Evolutionary conservation across 2,888 invertebrate genomes (phyloP).

Genomic region (Agapostemon virescens): DNA sequence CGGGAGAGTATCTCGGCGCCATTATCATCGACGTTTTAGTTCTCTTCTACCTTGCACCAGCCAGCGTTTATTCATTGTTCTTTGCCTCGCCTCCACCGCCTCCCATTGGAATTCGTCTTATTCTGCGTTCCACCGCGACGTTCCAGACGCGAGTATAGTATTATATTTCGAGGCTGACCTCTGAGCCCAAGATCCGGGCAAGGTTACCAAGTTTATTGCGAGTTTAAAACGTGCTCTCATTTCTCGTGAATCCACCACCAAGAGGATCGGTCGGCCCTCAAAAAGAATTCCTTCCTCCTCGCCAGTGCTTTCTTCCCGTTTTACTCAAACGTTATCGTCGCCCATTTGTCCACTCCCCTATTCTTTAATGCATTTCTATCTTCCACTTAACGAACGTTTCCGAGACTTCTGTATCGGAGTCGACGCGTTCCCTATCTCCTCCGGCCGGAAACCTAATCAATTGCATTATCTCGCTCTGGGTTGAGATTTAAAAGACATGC

Average conservation of each 20-base stretch:
- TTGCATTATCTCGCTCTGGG: not conserved
- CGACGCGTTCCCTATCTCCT: not conserved
- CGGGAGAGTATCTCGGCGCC: constrained; percentile 55
- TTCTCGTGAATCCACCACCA: constrained; percentile 57
- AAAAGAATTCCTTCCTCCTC: constrained; percentile 33
- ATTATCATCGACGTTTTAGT: constrained; percentile 64
- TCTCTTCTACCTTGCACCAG: constrained; percentile 23
- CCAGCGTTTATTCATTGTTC: constrained; percentile 18
- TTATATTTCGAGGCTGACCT: constrained; percentile 68
- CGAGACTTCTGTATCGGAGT: not conserved
- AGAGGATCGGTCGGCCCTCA: constrained; percentile 22
- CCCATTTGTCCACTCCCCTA: constrained; percentile 29
- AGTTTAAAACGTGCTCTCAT: constrained; percentile 70
- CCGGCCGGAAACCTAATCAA: not conserved
- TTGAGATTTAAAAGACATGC: not conserved
- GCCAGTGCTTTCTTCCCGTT: constrained; percentile 20
- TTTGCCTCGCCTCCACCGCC: constrained; percentile 7
- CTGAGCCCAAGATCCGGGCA: constrained; percentile 63
- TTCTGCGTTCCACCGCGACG: constrained; percentile 22
- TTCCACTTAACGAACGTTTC: not conserved
- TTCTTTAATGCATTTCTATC: not conserved
- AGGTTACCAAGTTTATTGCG: constrained; percentile 72
- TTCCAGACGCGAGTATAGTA: constrained; percentile 40
- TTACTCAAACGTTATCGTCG: constrained; percentile 28
- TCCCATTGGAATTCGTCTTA: constrained; percentile 24